A percentile compares a stretch with the other conserved stretches of the same genome.
Evolutionary conservation across 2,888 invertebrate species (phyloP).

Genomic region (Anthoptus insignis): DNA sequence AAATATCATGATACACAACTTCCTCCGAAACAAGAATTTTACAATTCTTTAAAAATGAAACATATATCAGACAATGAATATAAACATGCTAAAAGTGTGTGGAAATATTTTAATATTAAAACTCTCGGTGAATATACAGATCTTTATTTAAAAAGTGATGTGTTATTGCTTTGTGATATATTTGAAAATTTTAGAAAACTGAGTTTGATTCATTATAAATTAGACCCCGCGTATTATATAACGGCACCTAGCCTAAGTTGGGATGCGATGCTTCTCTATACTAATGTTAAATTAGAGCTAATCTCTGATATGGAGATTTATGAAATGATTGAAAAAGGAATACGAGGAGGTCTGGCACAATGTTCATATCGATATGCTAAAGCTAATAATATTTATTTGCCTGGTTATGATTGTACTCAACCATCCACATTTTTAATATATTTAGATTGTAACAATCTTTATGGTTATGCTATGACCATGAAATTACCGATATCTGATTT

Average conservation of each 20-base stretch:
- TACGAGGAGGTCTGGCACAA: background rate
- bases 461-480: constrained; percentile 41
- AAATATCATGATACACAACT: constrained; percentile 13
- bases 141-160: constrained; percentile 5
- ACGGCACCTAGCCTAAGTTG: background rate
- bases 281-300: background rate
- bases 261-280: background rate
- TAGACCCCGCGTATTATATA: background rate
- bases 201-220: background rate
- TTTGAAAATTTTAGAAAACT: background rate
- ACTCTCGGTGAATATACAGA: background rate
- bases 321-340: constrained; percentile 5
- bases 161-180: background rate
- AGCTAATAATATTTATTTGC: background rate
- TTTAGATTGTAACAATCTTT: constrained; percentile 9
- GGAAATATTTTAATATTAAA: background rate
- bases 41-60: constrained; percentile 4
- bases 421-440: constrained; percentile 10
- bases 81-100: background rate
- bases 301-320: background rate
- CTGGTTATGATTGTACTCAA: background rate
- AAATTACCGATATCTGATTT: constrained; percentile 41
- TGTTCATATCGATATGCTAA: background rate
- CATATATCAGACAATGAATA: constrained; percentile 14
- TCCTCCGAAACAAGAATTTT: background rate